These are phyloP conservation scores for Columba janthina DNA, from an alignment of 2,113 vertebrate genomes.

Conservation along the genomic window DNA sequence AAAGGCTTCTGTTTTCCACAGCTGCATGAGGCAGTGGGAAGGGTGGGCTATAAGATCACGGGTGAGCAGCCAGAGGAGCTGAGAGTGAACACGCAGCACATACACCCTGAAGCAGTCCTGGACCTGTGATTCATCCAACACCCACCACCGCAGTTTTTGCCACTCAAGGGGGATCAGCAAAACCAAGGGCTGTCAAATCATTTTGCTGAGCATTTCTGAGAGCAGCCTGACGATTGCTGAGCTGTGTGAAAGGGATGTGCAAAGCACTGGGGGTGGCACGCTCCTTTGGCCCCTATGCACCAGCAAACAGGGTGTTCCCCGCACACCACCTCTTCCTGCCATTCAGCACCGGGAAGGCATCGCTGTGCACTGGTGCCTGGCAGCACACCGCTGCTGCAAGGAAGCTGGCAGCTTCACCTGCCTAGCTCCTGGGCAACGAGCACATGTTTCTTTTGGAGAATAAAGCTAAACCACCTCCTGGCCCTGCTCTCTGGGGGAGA, in stretches of 20 bases:
- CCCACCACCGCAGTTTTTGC: background rate
- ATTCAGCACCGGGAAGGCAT: constrained; percentile 52
- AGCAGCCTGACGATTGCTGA: background rate
- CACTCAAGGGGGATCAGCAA: background rate
- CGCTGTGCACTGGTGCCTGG: background rate
- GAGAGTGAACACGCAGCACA: accelerated
- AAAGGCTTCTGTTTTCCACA: background rate
- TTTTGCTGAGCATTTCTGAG: background rate
- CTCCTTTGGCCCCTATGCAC: background rate
- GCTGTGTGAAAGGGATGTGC: background rate
- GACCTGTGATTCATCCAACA: background rate
- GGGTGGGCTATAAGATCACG: background rate
- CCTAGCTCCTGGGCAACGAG: background rate
- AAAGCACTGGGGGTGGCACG: background rate
- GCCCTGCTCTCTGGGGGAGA: accelerated
- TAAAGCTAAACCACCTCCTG: accelerated
- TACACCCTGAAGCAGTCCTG: background rate
- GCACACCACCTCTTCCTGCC: constrained; percentile 72
- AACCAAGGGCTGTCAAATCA: background rate
- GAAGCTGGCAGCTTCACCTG: background rate
- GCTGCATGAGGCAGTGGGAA: background rate
- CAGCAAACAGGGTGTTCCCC: constrained; percentile 56
- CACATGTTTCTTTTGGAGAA: background rate
- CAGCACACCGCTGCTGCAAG: background rate
- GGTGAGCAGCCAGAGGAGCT: background rate